Percentiles rank a stretch among this genome's conserved stretches.
Evolutionary conservation across 2,888 invertebrate species (phyloP).

Genomic region (Bimastos eiseni): DNA sequence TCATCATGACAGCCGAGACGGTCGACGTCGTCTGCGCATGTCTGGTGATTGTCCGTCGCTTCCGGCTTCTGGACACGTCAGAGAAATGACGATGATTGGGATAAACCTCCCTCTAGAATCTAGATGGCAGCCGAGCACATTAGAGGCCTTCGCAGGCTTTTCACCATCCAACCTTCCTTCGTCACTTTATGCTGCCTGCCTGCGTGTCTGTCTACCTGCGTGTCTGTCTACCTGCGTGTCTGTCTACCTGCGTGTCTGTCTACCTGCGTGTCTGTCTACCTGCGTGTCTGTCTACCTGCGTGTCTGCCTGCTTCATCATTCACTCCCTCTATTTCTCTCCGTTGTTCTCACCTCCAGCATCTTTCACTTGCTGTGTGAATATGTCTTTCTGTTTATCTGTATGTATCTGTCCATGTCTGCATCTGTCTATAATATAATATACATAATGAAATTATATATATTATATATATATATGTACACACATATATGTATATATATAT

Average conservation of each 20-base stretch:
- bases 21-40: background rate
- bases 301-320: background rate
- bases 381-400: background rate
- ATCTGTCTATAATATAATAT: background rate
- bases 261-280: too few relatives aligned
- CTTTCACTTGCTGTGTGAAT: background rate
- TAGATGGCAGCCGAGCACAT: background rate
- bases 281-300: too few relatives aligned
- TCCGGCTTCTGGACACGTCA: background rate
- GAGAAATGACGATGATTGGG: background rate
- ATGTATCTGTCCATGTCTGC: background rate
- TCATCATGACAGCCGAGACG: background rate
- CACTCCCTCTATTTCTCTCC: background rate
- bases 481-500: too few relatives aligned
- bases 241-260: too few relatives aligned
- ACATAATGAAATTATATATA: too few relatives aligned
- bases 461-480: too few relatives aligned
- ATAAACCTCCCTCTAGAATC: background rate
- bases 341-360: background rate
- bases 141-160: background rate
- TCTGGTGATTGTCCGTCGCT: background rate
- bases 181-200: background rate
- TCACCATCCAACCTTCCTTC: background rate
- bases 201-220: too few relatives aligned
- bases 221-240: too few relatives aligned